These are phyloP conservation scores for Spea multiplicata DNA, from an alignment of 2,113 vertebrate genomes.

Conservation along the genomic window DNA sequence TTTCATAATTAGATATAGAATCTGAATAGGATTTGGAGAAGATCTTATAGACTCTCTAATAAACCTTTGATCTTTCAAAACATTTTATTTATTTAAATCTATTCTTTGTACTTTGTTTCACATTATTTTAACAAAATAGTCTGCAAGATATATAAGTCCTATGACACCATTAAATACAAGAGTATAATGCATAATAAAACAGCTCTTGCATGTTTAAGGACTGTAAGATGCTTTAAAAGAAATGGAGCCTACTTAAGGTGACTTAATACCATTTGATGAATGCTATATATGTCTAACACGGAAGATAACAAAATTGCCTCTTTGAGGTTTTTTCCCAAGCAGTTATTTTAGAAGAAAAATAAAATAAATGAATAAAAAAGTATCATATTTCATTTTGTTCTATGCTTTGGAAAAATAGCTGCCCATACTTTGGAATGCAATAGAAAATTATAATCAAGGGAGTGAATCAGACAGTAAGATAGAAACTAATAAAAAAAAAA, in stretches of 20 bases:
- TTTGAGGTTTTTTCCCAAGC: background rate
- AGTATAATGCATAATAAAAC: too few species aligned
- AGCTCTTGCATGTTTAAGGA: conserved; percentile 1
- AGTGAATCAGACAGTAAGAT: conserved; percentile 26
- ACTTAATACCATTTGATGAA: conserved; percentile 15
- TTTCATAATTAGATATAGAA: too few species aligned
- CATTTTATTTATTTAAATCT: too few species aligned
- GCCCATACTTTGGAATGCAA: conserved; percentile 27
- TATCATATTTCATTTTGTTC: conserved; percentile 13
- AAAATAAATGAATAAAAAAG: conserved; percentile 2
- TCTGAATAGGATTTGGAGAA: too few species aligned
- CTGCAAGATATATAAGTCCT: background rate
- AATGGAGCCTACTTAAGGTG: conserved; percentile 5
- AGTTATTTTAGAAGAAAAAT: conserved; percentile 22
- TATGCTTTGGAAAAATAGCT: background rate
- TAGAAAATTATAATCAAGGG: conserved; percentile 22
- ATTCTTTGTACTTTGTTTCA: background rate
- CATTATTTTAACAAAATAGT: background rate
- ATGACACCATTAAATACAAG: background rate
- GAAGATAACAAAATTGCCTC: conserved; percentile 18
- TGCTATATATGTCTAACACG: conserved; percentile 3
- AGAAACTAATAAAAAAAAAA: background rate
- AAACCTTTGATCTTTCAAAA: too few species aligned
- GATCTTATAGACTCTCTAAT: too few species aligned
- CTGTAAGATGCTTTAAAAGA: background rate